These are phyloP conservation scores for Cryptotis parvus DNA, from an alignment of 2,113 vertebrate species.

Conservation along the genomic window DNA sequence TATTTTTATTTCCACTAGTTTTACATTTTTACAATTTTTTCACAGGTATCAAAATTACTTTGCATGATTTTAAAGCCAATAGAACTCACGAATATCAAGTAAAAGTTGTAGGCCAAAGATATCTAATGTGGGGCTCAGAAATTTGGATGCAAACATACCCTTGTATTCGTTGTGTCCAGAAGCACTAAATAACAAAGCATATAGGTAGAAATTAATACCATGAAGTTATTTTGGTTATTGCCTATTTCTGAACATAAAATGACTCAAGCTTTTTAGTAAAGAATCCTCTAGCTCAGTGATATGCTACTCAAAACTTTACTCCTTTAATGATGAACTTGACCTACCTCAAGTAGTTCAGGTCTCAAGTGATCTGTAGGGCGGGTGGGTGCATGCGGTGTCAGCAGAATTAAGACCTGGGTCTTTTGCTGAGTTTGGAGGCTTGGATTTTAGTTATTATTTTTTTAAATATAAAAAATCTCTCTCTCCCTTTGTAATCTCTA, in stretches of 20 bases:
- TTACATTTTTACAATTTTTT: slow-evolving; percentile 46
- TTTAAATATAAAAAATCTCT: no score
- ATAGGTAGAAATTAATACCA: no score
- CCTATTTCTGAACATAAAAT: not conserved
- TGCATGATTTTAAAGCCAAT: slow-evolving; percentile 65
- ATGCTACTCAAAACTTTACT: no score
- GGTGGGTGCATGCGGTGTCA: no score
- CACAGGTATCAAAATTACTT: slow-evolving; percentile 16
- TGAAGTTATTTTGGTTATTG: no score
- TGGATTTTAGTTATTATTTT: no score
- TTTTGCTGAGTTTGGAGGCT: no score
- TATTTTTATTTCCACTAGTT: slow-evolving; percentile 38
- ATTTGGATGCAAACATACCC: not conserved
- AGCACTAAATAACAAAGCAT: not conserved
- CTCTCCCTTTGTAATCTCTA: no score
- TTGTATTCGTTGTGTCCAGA: not conserved
- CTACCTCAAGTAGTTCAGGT: no score
- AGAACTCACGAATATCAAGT: slow-evolving; percentile 66
- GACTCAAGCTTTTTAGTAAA: not conserved
- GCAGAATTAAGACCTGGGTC: no score
- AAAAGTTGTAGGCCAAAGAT: not conserved
- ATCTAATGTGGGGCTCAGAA: not conserved
- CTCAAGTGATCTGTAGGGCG: no score
- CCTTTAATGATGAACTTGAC: not conserved
- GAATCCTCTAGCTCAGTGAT: not conserved